Evolutionary conservation across 1,140 invertebrate species (phyloP).

Genomic region (Rhagoletis pomonella): DNA sequence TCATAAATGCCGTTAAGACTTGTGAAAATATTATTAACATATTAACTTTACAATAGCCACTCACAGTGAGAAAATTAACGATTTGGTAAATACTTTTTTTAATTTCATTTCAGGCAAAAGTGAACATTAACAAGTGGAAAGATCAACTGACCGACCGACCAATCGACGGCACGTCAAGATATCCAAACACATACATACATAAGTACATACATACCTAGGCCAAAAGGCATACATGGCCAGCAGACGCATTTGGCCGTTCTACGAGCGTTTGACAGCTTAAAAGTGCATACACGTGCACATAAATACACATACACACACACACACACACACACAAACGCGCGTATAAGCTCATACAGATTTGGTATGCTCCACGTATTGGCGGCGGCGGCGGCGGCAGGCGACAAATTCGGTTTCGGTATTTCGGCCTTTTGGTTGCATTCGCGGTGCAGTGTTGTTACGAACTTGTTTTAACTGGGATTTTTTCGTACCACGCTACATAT

Average conservation of each 20-base stretch:
- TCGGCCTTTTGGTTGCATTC: conserved; percentile 38
- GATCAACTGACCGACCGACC: background rate
- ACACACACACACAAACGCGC: background rate
- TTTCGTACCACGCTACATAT: background rate
- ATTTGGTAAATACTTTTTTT: conserved; percentile 1
- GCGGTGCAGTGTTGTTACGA: conserved; percentile 21
- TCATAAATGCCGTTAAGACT: background rate
- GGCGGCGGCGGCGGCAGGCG: conserved; percentile 26
- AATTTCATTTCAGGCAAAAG: conserved; percentile 32
- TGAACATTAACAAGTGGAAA: background rate
- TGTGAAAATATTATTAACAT: background rate
- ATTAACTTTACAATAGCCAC: background rate
- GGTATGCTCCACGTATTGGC: conserved; percentile 18
- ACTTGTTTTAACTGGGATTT: conserved; percentile 50
- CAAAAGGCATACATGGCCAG: background rate
- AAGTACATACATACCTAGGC: background rate
- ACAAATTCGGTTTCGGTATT: conserved; percentile 47
- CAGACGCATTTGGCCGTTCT: conserved; percentile 9
- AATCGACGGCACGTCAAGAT: background rate
- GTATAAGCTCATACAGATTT: background rate
- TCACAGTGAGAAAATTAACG: background rate
- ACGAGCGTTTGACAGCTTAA: conserved; percentile 24
- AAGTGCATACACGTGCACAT: conserved; percentile 16
- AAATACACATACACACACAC: background rate
- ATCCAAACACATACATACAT: background rate